A percentile compares a stretch with the other conserved stretches of the same genome.
These are phyloP conservation scores for Exephanes ischioxanthus DNA, from an alignment of 2,888 invertebrate genomes.

Conservation along the genomic window DNA sequence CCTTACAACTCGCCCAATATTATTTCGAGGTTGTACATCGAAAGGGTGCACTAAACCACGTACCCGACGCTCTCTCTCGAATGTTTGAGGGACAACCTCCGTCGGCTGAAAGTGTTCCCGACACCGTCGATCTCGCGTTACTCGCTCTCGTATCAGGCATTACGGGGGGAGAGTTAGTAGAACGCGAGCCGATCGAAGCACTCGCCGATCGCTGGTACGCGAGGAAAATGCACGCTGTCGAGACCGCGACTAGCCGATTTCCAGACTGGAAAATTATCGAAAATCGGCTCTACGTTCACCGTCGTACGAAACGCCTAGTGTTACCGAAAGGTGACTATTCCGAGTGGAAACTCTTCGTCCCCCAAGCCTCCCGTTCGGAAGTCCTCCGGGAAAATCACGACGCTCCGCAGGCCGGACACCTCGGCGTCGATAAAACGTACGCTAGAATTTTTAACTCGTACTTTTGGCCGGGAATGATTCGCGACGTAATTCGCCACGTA, in stretches of 20 bases:
- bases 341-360: conserved; percentile 62
- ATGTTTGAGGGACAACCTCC: not conserved
- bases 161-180: too few species aligned
- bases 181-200: too few species aligned
- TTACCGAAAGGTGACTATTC: not conserved
- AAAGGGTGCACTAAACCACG: not conserved
- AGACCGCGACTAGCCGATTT: not conserved
- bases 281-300: conserved; percentile 11
- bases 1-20: too few species aligned
- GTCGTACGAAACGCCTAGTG: not conserved
- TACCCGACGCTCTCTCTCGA: not conserved
- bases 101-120: too few species aligned
- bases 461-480: conserved; percentile 70
- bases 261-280: conserved; percentile 53
- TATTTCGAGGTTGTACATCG: not conserved
- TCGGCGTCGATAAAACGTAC: conserved; percentile 66
- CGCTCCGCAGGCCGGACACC: conserved; percentile 59
- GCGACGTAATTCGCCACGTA: conserved; percentile 60
- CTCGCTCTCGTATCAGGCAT: too few species aligned
- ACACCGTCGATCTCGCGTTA: too few species aligned
- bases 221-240: not conserved
- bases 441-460: conserved; percentile 48
- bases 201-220: not conserved
- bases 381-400: conserved; percentile 53
- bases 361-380: not conserved